Evolutionary conservation across 2,888 invertebrate genomes (phyloP).

Genomic region (Odontocolon sp.): DNA sequence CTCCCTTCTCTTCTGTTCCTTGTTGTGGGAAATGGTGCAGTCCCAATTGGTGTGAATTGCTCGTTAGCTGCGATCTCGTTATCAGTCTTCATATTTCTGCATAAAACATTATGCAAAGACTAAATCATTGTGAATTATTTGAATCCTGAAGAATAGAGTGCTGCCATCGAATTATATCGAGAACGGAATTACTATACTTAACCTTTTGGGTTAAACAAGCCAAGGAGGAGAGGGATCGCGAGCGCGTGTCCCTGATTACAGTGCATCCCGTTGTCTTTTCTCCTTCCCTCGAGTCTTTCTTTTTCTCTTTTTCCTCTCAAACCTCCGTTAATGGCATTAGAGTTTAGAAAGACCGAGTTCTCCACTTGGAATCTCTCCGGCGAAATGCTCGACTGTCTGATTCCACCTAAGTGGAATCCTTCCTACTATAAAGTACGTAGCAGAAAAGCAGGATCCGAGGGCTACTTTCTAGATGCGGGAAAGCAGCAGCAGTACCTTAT

Average conservation of each 20-base stretch:
- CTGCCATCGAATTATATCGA: conserved; percentile 37
- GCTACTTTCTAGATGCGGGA: conserved; percentile 54
- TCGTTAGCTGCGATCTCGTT: no score
- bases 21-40: no score
- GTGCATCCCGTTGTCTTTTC: conserved; percentile 62
- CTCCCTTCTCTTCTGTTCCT: no score
- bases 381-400: background rate
- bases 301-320: conserved; percentile 3
- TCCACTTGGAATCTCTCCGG: conserved; percentile 15
- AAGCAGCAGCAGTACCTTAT: conserved; percentile 42
- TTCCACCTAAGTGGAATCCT: conserved; percentile 3
- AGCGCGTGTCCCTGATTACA: conserved; percentile 75
- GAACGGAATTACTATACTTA: conserved; percentile 64
- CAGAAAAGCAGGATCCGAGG: conserved; percentile 50
- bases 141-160: conserved; percentile 36
- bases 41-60: no score
- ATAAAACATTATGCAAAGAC: no score
- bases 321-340: conserved; percentile 40
- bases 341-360: conserved; percentile 18
- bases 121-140: background rate
- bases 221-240: conserved; percentile 46
- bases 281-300: conserved; percentile 21
- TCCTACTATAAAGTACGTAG: conserved; percentile 14
- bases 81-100: no score
- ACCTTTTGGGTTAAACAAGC: conserved; percentile 69